Conservation (phyloP, 2,888 invertebrate genomes). For the Ornithoptera alexandrae region DNA sequence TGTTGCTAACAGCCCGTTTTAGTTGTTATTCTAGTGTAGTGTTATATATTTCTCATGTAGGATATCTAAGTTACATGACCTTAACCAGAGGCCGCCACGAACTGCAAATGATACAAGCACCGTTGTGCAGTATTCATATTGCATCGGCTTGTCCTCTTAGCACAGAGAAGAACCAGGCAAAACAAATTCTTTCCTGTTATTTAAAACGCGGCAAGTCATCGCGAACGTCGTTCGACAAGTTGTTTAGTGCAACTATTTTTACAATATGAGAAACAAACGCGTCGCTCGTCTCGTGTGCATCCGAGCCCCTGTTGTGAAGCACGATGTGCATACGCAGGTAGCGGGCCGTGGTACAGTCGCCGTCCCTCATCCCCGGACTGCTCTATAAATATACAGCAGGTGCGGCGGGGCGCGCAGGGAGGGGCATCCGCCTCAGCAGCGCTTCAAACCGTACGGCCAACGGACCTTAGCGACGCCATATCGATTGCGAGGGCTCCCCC, state of each 20-base stretch:
- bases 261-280: slow-evolving; percentile 29
- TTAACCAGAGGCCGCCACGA: neutral
- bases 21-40: neutral
- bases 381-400: slow-evolving; percentile 79
- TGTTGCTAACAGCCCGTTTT: neutral
- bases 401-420: slow-evolving; percentile 61
- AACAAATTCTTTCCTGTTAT: slow-evolving; percentile 30
- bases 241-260: slow-evolving; percentile 26
- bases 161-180: slow-evolving; percentile 21
- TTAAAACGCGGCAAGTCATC: slow-evolving; percentile 17
- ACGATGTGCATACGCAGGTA: slow-evolving; percentile 49
- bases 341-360: slow-evolving; percentile 53
- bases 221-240: slow-evolving; percentile 20
- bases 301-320: slow-evolving; percentile 15
- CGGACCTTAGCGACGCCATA: slow-evolving; percentile 80
- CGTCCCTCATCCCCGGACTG: slow-evolving; percentile 74
- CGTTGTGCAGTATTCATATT: slow-evolving; percentile 4
- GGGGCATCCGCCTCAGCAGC: slow-evolving; percentile 76
- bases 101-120: neutral
- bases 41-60: neutral
- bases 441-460: slow-evolving; percentile 76
- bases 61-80: neutral
- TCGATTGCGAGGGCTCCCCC: slow-evolving; percentile 81
- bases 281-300: slow-evolving; percentile 19
- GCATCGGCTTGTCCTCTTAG: slow-evolving; percentile 11